These are phyloP conservation scores for Actinopyga echinites DNA, from an alignment of 53 echinoderm and acorn worm genomes.

Conservation along the genomic window DNA sequence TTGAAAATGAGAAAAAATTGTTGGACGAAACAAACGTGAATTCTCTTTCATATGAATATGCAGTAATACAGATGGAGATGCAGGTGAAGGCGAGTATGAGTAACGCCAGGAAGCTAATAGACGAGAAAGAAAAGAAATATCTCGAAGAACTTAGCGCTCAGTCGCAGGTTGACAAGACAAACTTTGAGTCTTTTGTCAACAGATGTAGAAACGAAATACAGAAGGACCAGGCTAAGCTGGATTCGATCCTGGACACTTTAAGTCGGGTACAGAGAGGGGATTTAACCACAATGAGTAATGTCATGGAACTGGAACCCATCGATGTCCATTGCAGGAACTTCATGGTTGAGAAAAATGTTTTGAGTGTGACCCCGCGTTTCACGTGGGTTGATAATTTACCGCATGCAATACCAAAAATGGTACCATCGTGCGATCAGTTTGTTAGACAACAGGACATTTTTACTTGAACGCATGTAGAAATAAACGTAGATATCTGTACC, in stretches of 20 bases:
- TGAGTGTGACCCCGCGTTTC: background rate
- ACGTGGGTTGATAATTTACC: slow-evolving; percentile 1
- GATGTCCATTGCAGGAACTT: slow-evolving; percentile 3
- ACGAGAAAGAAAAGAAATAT: background rate
- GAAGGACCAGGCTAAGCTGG: background rate
- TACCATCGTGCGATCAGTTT: too few species aligned
- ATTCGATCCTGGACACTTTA: background rate
- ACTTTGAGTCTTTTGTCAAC: background rate
- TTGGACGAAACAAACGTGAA: background rate
- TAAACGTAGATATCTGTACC: too few species aligned
- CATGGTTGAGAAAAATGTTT: background rate
- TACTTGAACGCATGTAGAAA: too few species aligned
- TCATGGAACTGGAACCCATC: background rate
- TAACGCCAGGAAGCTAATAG: background rate
- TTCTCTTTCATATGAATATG: background rate
- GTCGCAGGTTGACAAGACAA: background rate
- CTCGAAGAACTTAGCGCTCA: background rate
- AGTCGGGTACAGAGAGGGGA: background rate
- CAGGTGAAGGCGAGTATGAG: background rate
- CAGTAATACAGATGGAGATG: background rate
- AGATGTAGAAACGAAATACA: background rate
- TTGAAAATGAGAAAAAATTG: background rate
- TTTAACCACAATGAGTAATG: background rate
- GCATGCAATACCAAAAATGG: background rate
- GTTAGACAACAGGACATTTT: too few species aligned